Conservation (phyloP, 2,888 invertebrate species). For the Malthinus flaveolus region DNA sequence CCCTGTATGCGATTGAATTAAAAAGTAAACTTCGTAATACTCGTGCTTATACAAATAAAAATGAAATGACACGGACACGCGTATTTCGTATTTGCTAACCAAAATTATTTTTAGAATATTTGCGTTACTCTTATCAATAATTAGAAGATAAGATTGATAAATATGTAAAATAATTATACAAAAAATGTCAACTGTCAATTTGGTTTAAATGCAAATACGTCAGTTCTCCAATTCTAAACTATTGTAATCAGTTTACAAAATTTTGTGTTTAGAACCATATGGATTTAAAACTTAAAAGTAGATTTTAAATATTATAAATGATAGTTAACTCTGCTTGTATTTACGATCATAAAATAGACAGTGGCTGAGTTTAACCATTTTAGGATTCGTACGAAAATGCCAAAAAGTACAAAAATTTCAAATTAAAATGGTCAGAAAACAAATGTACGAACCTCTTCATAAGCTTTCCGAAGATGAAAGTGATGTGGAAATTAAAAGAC, state of each 20-base stretch:
- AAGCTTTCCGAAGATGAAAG: slow-evolving; percentile 37
- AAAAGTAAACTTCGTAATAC: too few species aligned
- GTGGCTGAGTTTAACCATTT: slow-evolving; percentile 11
- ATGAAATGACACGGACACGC: too few species aligned
- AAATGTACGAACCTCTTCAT: slow-evolving; percentile 44
- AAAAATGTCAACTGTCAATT: too few species aligned
- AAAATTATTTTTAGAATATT: too few species aligned
- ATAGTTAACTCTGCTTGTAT: slow-evolving; percentile 16
- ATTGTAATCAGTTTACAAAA: neutral
- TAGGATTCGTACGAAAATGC: slow-evolving; percentile 7
- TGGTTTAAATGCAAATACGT: too few species aligned
- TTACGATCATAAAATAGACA: slow-evolving; percentile 23
- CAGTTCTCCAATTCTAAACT: too few species aligned
- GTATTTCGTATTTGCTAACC: too few species aligned
- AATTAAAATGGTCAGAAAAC: slow-evolving; percentile 18
- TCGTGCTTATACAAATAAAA: too few species aligned
- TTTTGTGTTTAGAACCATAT: slow-evolving; percentile 2
- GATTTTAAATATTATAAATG: slow-evolving; percentile 16
- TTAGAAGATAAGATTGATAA: too few species aligned
- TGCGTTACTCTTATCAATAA: too few species aligned
- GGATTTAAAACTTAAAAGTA: neutral
- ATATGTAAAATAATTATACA: too few species aligned
- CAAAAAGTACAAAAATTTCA: slow-evolving; percentile 10
- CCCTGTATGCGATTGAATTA: too few species aligned
- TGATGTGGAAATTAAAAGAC: slow-evolving; percentile 45